A percentile compares a stretch with the other conserved stretches of the same genome.
Conservation (phyloP, 2,113 vertebrate species). For the Galemys pyrenaicus region DNA sequence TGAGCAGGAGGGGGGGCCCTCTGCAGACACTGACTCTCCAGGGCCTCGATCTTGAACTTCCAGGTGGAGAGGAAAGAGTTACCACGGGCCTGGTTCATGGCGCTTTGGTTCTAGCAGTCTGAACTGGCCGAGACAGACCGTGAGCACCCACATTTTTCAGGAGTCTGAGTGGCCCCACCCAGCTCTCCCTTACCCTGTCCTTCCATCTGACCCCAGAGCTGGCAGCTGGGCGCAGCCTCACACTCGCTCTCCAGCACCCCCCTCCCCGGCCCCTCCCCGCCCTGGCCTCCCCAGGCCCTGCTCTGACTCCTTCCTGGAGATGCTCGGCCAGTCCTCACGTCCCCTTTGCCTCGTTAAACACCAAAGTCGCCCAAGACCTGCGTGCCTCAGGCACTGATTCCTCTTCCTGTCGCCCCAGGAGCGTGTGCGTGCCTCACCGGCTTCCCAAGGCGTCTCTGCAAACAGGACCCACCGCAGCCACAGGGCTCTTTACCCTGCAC, state of each 20-base stretch:
- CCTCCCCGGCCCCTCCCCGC: too few species aligned
- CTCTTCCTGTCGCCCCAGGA: not conserved
- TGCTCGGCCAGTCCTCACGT: not conserved
- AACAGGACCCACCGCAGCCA: not conserved
- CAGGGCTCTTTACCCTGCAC: not conserved
- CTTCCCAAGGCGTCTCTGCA: not conserved
- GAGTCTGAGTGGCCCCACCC: not conserved
- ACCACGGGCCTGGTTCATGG: not conserved
- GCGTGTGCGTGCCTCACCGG: not conserved
- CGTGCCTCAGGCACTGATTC: not conserved
- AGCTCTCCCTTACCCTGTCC: not conserved
- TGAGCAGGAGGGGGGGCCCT: not conserved
- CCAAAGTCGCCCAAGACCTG: not conserved
- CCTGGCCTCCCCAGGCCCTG: not conserved
- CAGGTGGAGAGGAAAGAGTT: not conserved
- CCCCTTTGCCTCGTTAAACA: not conserved
- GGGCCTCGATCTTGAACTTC: not conserved
- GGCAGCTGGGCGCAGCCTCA: not conserved
- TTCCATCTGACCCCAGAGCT: not conserved
- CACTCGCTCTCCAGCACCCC: rapidly evolving
- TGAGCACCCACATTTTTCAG: not conserved
- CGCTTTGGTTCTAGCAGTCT: not conserved
- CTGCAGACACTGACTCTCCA: not conserved
- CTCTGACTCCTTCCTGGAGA: not conserved
- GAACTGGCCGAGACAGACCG: not conserved